A percentile compares a stretch with the other conserved stretches of the same genome.
Evolutionary conservation across 2,797 vertebrate genomes (phyloP).

Genomic region (Scleropages formosus): DNA sequence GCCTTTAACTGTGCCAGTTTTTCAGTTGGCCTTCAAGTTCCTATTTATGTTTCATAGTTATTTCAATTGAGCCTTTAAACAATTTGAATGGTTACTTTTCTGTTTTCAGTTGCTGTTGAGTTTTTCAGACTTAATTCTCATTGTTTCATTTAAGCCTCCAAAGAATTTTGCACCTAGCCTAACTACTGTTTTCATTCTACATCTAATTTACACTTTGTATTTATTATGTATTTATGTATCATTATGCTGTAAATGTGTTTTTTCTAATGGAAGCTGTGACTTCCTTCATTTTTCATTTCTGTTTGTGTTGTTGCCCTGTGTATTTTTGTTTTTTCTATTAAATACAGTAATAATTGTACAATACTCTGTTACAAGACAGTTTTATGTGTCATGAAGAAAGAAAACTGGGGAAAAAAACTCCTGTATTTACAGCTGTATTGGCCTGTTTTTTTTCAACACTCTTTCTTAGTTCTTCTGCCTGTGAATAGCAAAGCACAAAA

Average conservation of each 20-base stretch:
- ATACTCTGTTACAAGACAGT: slow-evolving; percentile 86
- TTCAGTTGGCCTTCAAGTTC: slow-evolving; percentile 16
- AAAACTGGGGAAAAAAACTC: slow-evolving; percentile 84
- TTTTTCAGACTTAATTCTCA: slow-evolving; percentile 78
- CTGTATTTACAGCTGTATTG: slow-evolving; percentile 76
- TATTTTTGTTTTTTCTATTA: slow-evolving; percentile 49
- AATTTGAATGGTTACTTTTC: slow-evolving; percentile 7
- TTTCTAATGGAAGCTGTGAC: not conserved
- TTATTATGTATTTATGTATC: slow-evolving; percentile 24
- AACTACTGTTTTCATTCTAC: slow-evolving; percentile 58
- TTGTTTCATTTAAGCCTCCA: slow-evolving; percentile 90
- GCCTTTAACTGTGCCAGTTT: slow-evolving; percentile 74
- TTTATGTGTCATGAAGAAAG: slow-evolving; percentile 93
- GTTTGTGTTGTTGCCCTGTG: slow-evolving; percentile 75
- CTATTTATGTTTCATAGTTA: no score
- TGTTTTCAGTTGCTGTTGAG: slow-evolving; percentile 61
- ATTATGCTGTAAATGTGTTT: slow-evolving; percentile 34
- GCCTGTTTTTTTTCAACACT: not conserved
- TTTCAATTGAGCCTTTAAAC: no score
- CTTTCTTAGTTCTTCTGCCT: not conserved
- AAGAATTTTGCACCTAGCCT: slow-evolving; percentile 91
- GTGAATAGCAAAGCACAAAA: no score
- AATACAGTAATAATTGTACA: slow-evolving; percentile 84
- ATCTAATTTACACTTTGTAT: slow-evolving; percentile 60
- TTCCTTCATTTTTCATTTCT: slow-evolving; percentile 13